Evolutionary conservation across 2,113 vertebrate genomes (phyloP).

Genomic region (Rattus rattus): DNA sequence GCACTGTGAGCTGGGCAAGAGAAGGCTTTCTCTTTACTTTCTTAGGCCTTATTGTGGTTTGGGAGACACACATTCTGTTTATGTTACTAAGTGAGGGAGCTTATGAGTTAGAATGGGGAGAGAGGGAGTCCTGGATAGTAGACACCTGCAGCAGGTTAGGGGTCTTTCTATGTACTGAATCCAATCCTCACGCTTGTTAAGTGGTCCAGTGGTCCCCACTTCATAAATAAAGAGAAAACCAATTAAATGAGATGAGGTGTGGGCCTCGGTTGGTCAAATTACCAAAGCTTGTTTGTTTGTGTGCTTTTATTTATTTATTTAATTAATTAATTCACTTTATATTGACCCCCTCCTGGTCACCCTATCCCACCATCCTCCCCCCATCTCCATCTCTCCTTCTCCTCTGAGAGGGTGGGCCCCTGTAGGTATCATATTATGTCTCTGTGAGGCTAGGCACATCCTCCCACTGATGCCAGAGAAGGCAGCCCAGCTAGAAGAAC

Average conservation of each 20-base stretch:
- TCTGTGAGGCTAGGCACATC: no score
- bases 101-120: background rate
- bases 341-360: no score
- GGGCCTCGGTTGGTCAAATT: background rate
- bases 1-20: slow-evolving; percentile 7
- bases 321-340: no score
- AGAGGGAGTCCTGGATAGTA: background rate
- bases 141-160: background rate
- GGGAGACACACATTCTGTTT: slow-evolving; percentile 17
- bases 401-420: no score
- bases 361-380: no score
- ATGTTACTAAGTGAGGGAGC: slow-evolving; percentile 26
- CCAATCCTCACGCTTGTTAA: background rate
- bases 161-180: background rate
- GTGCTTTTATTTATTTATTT: no score
- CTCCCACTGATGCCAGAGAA: no score
- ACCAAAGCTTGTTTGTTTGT: background rate
- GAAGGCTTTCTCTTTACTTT: slow-evolving; percentile 40
- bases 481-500: no score
- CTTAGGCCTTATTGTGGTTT: slow-evolving; percentile 38
- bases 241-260: background rate
- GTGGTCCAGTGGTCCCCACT: background rate
- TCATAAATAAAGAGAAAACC: slow-evolving; percentile 34
- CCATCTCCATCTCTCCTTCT: no score
- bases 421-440: no score